A percentile compares a stretch with the other conserved stretches of the same genome.
These are phyloP conservation scores for Halictus ligatus DNA, from an alignment of 2,888 invertebrate species.

Conservation along the genomic window DNA sequence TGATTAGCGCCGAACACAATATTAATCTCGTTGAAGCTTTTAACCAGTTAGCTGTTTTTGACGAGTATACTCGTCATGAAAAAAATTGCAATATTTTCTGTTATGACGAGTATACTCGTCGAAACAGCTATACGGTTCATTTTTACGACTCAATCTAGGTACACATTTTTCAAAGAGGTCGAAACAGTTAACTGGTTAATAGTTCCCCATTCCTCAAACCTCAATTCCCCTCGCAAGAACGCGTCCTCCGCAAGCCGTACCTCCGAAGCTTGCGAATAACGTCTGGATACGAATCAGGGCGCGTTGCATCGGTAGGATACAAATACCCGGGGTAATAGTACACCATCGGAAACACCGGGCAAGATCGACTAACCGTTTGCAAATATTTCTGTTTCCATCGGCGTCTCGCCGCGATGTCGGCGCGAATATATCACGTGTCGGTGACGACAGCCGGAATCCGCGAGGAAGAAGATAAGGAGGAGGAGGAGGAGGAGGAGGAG, in stretches of 20 bases:
- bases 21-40: too few relatives aligned
- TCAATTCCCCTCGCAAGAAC: neutral
- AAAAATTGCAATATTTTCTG: too few relatives aligned
- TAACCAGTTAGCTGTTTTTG: too few relatives aligned
- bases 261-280: neutral
- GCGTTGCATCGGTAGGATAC: neutral
- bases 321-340: constrained; percentile 6
- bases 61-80: too few relatives aligned
- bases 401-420: neutral
- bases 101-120: too few relatives aligned
- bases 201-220: neutral
- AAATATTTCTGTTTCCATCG: constrained; percentile 35
- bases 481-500: neutral
- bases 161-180: too few relatives aligned
- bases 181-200: too few relatives aligned
- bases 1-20: too few relatives aligned
- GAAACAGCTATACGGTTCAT: too few relatives aligned
- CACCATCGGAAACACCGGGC: constrained; percentile 2
- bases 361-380: constrained; percentile 32
- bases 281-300: neutral
- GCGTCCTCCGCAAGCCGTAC: neutral
- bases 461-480: neutral
- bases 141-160: too few relatives aligned
- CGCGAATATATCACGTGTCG: constrained; percentile 18
- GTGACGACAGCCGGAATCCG: neutral